Evolutionary conservation across 2,113 vertebrate genomes (phyloP), one percentile per base, ranked within the genome.

Genomic region (Lagopus leucura): DNA sequence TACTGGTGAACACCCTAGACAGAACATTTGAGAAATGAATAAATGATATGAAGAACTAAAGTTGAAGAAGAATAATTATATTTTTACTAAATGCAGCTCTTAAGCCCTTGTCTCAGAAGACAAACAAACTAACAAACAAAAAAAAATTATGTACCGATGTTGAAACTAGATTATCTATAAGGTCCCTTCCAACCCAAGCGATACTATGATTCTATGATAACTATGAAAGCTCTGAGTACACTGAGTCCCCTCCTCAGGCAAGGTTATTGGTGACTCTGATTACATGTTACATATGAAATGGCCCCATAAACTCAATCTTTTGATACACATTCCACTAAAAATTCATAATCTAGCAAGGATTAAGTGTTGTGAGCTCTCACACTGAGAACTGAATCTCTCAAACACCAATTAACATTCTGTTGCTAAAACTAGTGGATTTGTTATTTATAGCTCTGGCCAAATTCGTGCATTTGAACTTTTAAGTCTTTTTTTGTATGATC

Each of bases 391-490:
- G 67, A 95, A 91, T 81, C 69, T 82, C 82, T 93, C 75, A 93
- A 88, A 93, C 73, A 74, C 81, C 97, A 97, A 95, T 97, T 96
- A 97, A 93, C 75, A 66, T 95, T 94, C 80, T 30, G 77, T 88
- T 91, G 81, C 82, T 79, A 79, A 95, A 80, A 88, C 61, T 65
- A 58, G 80, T 93, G 70, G 6, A 79, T 96, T 95, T 90, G 72
- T 94, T 93, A 82, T 95, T 96, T 97, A 91, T 89, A 95, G 95
- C 60, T 95, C 72, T 78, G 85, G 76, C 82, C 94, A 97, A 94
- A 87, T 93, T 90, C 97, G 87, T 96, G 43, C 47, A 71, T 97
- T 97, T 97, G 94, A 97, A 97, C 96, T 98, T 97, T 96, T 97
- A 97, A 97, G 80, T 32, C 90, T 96, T 96, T 95, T 85, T 96